Evolutionary conservation across 2,113 vertebrate species (phyloP).

Genomic region (Panthera uncia): DNA sequence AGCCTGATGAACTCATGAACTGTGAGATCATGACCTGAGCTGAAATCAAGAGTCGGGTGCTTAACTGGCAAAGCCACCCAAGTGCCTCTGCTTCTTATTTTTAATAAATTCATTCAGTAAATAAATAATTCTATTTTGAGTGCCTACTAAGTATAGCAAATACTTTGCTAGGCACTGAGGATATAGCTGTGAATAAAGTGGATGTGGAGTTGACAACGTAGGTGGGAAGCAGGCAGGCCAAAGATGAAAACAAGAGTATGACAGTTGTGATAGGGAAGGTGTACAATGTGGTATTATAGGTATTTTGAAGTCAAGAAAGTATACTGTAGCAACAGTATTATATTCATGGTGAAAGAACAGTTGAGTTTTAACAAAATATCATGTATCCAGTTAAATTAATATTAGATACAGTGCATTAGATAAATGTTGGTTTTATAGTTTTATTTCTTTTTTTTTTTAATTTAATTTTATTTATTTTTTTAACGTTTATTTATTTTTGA

Average conservation of each 20-base stretch:
- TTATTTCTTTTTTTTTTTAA: background rate
- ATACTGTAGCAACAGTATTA: background rate
- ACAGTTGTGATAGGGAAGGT: background rate
- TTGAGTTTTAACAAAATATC: constrained; percentile 24
- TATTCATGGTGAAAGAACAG: background rate
- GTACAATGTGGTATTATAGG: background rate
- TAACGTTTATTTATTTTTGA: too few species aligned
- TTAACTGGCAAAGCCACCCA: too few species aligned
- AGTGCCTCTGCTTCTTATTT: background rate
- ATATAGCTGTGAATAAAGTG: background rate
- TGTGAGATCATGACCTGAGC: too few species aligned
- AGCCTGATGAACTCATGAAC: too few species aligned
- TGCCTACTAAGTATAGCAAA: background rate
- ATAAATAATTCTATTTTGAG: constrained; percentile 1
- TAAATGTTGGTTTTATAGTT: background rate
- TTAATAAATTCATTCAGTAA: background rate
- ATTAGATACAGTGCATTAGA: background rate
- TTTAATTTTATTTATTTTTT: too few species aligned
- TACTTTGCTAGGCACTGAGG: background rate
- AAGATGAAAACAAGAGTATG: constrained; percentile 15
- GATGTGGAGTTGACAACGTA: background rate
- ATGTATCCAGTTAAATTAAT: background rate
- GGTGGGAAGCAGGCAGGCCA: background rate
- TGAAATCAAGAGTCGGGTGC: too few species aligned
- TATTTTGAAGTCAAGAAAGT: constrained; percentile 33